Percentiles rank a stretch among this genome's conserved stretches.
Evolutionary conservation across 2,797 vertebrate species (phyloP).

Genomic region (Potorous gilbertii): DNA sequence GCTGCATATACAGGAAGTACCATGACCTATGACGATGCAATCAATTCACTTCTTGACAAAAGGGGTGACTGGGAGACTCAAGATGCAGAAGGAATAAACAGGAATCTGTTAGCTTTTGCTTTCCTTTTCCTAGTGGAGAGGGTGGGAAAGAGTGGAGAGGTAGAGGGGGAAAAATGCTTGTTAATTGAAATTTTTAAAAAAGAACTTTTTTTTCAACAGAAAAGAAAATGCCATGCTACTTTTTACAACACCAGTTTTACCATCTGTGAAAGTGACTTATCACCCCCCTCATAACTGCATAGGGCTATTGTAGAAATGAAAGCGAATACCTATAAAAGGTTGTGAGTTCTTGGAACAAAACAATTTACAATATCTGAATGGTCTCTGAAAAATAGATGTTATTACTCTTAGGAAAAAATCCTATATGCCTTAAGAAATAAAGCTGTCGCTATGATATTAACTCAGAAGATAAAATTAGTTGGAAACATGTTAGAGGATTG

Average conservation of each 20-base stretch:
- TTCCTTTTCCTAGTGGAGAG: background rate
- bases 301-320: background rate
- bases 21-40: background rate
- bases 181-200: too few species aligned
- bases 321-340: conserved; percentile 8
- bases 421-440: conserved; percentile 1
- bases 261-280: background rate
- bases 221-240: background rate
- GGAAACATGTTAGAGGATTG: conserved; percentile 17
- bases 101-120: background rate
- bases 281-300: background rate
- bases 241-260: background rate
- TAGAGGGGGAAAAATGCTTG: background rate
- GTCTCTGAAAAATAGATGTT: background rate
- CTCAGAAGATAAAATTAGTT: conserved; percentile 21
- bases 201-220: too few species aligned
- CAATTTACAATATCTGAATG: background rate
- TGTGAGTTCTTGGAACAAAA: conserved; percentile 26
- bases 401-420: background rate
- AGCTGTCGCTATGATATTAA: background rate
- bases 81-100: background rate
- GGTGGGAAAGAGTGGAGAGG: too few species aligned
- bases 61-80: background rate
- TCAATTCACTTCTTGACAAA: background rate
- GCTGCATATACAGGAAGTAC: background rate